Evolutionary conservation across 1,140 invertebrate species (phyloP).

Genomic region (Drosophila mauritiana): DNA sequence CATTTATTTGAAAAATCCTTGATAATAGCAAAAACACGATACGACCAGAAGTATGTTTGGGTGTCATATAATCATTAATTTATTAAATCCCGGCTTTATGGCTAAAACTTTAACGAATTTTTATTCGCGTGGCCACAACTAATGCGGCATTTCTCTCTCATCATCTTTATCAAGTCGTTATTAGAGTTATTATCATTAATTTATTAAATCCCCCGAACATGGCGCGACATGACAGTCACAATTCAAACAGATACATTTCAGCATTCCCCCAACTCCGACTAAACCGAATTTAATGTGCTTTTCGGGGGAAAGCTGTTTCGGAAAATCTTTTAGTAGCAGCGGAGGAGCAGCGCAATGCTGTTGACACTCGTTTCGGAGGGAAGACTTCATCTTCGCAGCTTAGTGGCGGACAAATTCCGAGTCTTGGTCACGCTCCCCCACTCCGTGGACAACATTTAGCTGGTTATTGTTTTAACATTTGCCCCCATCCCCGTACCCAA

Average conservation of each 20-base stretch:
- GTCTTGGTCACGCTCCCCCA: conserved; percentile 48
- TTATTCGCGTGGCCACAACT: not conserved
- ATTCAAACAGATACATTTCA: conserved; percentile 47
- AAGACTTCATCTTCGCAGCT: conserved; percentile 58
- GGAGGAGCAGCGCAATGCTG: conserved; percentile 32
- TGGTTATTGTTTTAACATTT: conserved; percentile 83
- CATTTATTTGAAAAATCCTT: too few relatives aligned
- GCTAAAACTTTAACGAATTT: conserved; percentile 16
- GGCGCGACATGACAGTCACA: conserved; percentile 50
- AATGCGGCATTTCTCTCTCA: conserved; percentile 10
- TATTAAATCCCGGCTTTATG: not conserved
- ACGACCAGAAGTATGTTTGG: not conserved
- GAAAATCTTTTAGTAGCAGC: conserved; percentile 11
- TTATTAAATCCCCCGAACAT: conserved; percentile 62
- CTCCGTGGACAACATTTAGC: conserved; percentile 67
- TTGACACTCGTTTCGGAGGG: conserved; percentile 49
- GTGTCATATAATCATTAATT: not conserved
- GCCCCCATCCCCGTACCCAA: conserved; percentile 15
- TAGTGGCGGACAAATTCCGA: conserved; percentile 64
- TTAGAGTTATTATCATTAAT: conserved; percentile 71
- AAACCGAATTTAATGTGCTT: conserved; percentile 61
- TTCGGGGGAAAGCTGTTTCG: conserved; percentile 15
- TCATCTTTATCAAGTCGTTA: conserved; percentile 44
- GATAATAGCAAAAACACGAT: too few relatives aligned
- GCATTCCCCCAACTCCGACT: not conserved